Conservation (phyloP, 1,140 invertebrate genomes). For the Drosophila lacteicornis region DNA sequence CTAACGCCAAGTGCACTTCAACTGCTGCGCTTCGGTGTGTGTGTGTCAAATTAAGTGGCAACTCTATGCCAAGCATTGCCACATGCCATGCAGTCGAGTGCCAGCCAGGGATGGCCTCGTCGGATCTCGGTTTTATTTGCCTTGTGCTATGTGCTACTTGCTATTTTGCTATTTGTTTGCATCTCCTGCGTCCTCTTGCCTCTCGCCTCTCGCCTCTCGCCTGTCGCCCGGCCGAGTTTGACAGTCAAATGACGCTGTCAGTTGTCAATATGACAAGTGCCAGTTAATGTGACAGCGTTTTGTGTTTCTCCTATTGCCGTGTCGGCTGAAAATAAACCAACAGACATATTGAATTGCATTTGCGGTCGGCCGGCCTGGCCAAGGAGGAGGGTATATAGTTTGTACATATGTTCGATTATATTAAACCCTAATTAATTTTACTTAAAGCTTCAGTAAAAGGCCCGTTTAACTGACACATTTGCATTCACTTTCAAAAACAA, state of each 20-base stretch:
- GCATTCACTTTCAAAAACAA: not conserved
- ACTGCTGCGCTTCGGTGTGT: slow-evolving; percentile 24
- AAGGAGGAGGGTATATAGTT: slow-evolving; percentile 3
- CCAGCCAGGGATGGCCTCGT: slow-evolving; percentile 54
- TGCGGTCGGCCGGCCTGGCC: slow-evolving; percentile 19
- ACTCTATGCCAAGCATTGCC: slow-evolving; percentile 69
- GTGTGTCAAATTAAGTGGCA: slow-evolving; percentile 72
- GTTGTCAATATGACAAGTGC: slow-evolving; percentile 82
- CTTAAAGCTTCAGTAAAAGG: too few relatives aligned
- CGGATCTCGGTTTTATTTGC: slow-evolving; percentile 45
- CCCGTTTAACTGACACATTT: not conserved
- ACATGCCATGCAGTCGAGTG: slow-evolving; percentile 54
- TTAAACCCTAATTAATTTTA: not conserved
- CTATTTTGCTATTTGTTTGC: slow-evolving; percentile 38
- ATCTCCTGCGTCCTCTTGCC: slow-evolving; percentile 5
- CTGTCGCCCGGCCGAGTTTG: slow-evolving; percentile 53
- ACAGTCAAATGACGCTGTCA: slow-evolving; percentile 83
- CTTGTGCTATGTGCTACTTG: slow-evolving; percentile 11
- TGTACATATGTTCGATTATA: slow-evolving; percentile 6
- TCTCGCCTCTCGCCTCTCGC: slow-evolving; percentile 5
- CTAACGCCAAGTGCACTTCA: slow-evolving; percentile 73
- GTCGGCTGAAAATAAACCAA: slow-evolving; percentile 76
- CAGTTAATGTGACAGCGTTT: slow-evolving; percentile 81
- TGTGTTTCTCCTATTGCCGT: slow-evolving; percentile 59
- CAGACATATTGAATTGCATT: slow-evolving; percentile 77